Evolutionary conservation across 1,140 invertebrate genomes (phyloP), one percentile per base, ranked within the genome.

Genomic region (Drosophila subpulchrella): DNA sequence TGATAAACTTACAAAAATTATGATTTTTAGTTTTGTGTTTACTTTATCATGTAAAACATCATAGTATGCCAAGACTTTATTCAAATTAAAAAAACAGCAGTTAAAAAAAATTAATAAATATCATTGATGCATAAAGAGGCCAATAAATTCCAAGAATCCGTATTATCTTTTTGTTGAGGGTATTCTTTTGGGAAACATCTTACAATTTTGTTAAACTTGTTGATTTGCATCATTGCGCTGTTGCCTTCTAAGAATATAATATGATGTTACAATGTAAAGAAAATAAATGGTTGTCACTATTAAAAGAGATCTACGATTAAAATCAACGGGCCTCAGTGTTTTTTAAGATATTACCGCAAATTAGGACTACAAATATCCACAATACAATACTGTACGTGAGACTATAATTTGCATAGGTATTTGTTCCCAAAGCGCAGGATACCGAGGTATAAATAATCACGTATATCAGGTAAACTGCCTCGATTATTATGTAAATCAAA

Each of bases 221-320:
- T 2, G 7, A 63, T 13, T 34, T 17, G 2, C 24, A n/a, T 6
- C 12, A 13, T 13, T 46, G 8, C 17, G 42, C 15, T 15, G 27
- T 17, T 42, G 17, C 3, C 13, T 66, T 4, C 11, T 65, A 2
- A n/a, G 3, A 3, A 48, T 32, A 65, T 48, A 66, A 48, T 12
- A 36, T 6, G 42, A 48, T 24, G 7, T 48, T 6, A 15, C 13
- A 8, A 46, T 32, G 11, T 38, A 20, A 12, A 66, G 15, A 7
- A 48, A 66, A 12, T 66, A 66, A 1, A 11, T 5, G 4, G 27
- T 32, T 0, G 32, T 20, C 3, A 10, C 62, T 66, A 13, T 12
- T 12, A 20, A 36, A 20, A n/a, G 3, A 15, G 15, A 17, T 8
- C 1, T 4, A 13, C 12, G 8, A 46, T 8, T 59, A 4, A 27